These are phyloP conservation scores for Lepisosteus oculatus DNA, from an alignment of 2,113 vertebrate species.

Conservation along the genomic window DNA sequence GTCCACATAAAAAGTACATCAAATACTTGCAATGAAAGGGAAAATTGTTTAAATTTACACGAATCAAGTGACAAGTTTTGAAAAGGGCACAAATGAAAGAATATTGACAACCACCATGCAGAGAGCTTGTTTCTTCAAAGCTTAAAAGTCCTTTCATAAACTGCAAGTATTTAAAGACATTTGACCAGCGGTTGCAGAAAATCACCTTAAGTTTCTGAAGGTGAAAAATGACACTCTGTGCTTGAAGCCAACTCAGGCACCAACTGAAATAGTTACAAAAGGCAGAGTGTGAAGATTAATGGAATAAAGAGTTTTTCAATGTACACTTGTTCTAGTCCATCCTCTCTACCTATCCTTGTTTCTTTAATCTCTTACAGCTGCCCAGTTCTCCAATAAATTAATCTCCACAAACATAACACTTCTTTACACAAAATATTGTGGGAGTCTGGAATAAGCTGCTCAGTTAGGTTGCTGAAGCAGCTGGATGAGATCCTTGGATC, in stretches of 20 bases:
- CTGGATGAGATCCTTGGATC: no score
- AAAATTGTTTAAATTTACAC: no score
- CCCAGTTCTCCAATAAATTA: conserved; percentile 32
- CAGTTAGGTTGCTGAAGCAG: no score
- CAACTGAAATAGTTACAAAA: background rate
- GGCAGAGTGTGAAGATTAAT: no score
- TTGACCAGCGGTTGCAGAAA: background rate
- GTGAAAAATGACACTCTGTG: background rate
- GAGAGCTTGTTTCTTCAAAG: background rate
- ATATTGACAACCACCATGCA: conserved; percentile 5
- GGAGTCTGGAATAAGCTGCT: no score
- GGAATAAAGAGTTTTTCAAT: no score
- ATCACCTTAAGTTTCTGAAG: background rate
- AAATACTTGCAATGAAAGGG: no score
- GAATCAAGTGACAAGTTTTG: background rate
- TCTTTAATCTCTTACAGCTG: background rate
- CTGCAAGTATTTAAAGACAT: conserved; percentile 1
- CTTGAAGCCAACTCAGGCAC: background rate
- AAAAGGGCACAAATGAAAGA: conserved; percentile 22
- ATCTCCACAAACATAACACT: conserved; percentile 33
- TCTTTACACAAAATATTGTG: no score
- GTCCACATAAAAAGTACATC: no score
- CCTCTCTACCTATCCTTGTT: background rate
- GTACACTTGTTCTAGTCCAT: no score
- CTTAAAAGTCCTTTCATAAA: background rate